phyloP scores from a whole-genome alignment of 2,113 vertebrate species.

The Aix galericulata region DNA sequence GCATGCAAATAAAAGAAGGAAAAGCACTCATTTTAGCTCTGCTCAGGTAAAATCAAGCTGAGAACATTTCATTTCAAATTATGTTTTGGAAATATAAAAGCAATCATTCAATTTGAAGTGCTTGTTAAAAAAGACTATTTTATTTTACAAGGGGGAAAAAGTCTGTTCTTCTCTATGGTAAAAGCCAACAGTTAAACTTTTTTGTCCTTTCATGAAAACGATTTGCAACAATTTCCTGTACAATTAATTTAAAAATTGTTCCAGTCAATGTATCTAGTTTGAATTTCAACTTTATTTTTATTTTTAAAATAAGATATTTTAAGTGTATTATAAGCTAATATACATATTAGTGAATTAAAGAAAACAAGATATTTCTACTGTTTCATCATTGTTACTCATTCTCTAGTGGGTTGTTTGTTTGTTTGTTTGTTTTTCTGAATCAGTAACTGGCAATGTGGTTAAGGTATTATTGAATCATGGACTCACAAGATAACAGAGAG shows the following conservation, averaged over 20 bases:
- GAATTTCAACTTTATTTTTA: background rate
- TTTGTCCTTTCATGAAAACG: background rate
- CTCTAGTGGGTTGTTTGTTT: background rate
- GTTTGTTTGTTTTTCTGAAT: background rate
- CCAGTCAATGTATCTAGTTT: background rate
- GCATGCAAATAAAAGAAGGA: background rate
- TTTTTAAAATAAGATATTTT: background rate
- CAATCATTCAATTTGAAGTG: background rate
- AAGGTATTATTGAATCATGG: background rate
- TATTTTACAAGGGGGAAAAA: background rate
- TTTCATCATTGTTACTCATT: background rate
- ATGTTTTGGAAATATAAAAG: background rate
- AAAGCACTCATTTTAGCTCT: background rate
- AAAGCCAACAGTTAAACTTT: background rate
- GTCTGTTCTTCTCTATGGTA: background rate
- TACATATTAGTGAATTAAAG: background rate
- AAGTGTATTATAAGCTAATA: accelerated
- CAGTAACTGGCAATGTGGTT: background rate
- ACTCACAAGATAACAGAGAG: background rate
- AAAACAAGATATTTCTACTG: background rate
- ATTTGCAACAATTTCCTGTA: background rate
- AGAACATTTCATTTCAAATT: background rate
- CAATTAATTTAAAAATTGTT: background rate
- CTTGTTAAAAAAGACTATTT: background rate
- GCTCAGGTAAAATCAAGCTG: background rate